phyloP scores from a whole-genome alignment of 2,113 vertebrate species.

The Madoqua kirkii region DNA sequence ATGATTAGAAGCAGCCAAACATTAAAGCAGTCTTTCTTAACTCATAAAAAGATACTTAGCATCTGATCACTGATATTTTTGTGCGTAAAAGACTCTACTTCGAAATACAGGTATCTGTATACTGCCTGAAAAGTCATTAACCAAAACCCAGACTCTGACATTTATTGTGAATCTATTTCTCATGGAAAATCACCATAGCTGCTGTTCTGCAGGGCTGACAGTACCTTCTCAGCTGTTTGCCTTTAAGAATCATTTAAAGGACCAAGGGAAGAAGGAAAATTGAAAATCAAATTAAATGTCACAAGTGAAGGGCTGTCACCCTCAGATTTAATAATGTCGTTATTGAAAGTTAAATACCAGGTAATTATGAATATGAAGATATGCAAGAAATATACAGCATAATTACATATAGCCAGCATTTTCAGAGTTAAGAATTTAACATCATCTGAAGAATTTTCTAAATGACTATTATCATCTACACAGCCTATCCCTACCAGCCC shows the following conservation, averaged over 20 bases:
- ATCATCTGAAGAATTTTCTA: neutral
- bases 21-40: neutral
- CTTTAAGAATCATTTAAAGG: conserved; percentile 44
- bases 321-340: conserved; percentile 60
- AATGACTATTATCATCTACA: neutral
- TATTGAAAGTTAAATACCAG: conserved; percentile 58
- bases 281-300: conserved; percentile 63
- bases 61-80: neutral
- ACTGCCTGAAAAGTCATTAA: neutral
- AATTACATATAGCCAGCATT: neutral
- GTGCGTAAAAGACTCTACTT: neutral
- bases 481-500: neutral
- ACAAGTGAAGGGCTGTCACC: conserved; percentile 43
- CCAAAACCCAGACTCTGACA: neutral
- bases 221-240: neutral
- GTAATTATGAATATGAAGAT: conserved; percentile 44
- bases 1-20: neutral
- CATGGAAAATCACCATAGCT: neutral
- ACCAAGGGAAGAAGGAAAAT: conserved; percentile 29
- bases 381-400: neutral
- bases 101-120: neutral
- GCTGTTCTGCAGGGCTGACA: neutral
- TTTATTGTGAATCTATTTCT: conserved; percentile 16
- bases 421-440: neutral
- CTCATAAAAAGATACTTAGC: neutral